Evolutionary conservation across 2,797 vertebrate genomes (phyloP).

Genomic region (Neomorphus geoffroyi): DNA sequence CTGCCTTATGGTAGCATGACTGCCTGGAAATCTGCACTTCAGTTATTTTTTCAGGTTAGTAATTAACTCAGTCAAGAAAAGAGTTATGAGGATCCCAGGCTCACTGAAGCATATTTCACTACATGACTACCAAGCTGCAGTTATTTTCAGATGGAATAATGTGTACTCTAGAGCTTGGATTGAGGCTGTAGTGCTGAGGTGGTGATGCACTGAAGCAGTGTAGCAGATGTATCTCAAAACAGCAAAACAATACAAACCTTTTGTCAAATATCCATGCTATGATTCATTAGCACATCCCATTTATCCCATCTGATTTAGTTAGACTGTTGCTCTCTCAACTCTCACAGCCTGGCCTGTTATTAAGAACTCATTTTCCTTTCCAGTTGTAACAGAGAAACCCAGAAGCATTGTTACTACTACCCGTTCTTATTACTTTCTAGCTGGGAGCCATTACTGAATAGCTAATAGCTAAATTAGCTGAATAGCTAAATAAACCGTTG

Average conservation of each 20-base stretch:
- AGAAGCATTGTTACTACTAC: background rate
- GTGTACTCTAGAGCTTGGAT: background rate
- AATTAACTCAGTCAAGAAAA: background rate
- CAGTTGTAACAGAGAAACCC: background rate
- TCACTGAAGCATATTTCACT: background rate
- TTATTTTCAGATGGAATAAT: background rate
- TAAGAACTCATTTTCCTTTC: background rate
- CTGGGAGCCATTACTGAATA: background rate
- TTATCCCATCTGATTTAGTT: background rate
- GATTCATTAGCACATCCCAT: background rate
- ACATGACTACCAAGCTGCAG: background rate
- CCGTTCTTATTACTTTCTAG: background rate
- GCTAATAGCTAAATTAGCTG: no score
- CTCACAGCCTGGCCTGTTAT: no score
- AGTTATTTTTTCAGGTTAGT: background rate
- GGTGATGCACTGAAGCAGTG: background rate
- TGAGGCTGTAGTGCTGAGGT: background rate
- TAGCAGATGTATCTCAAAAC: background rate
- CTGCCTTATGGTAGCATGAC: background rate
- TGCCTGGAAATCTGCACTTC: background rate
- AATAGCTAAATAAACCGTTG: rapidly evolving
- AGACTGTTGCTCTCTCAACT: background rate
- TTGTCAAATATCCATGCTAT: background rate
- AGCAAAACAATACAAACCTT: background rate
- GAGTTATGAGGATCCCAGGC: background rate